Evolutionary conservation across 1,140 invertebrate species (phyloP).

Genomic region (Luehdorfia chinensis): DNA sequence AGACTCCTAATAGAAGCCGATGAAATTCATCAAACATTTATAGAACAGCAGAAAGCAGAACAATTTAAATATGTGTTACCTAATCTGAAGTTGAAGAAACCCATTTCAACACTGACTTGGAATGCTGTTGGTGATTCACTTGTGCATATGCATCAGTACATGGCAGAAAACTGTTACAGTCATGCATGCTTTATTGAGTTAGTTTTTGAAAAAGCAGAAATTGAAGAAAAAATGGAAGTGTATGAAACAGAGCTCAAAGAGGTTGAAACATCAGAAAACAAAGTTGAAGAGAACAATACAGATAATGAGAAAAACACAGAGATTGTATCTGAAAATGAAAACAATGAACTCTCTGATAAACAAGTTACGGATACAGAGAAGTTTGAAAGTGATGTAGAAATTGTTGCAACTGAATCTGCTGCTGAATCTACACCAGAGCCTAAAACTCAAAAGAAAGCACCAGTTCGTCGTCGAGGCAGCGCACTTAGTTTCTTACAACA

Average conservation of each 20-base stretch:
- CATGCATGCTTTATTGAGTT: slow-evolving; percentile 66
- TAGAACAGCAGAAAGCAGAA: slow-evolving; percentile 76
- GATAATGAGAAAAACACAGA: slow-evolving; percentile 47
- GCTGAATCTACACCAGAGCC: slow-evolving; percentile 33
- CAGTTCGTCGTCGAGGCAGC: slow-evolving; percentile 81
- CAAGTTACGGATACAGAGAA: slow-evolving; percentile 61
- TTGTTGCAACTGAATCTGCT: slow-evolving; percentile 25
- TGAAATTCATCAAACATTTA: slow-evolving; percentile 79
- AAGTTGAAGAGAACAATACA: slow-evolving; percentile 37
- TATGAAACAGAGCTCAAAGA: slow-evolving; percentile 32
- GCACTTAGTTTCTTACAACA: slow-evolving; percentile 82
- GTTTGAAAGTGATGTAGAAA: slow-evolving; percentile 59
- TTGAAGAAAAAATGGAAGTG: slow-evolving; percentile 36
- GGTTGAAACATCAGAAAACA: slow-evolving; percentile 35
- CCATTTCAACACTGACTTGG: slow-evolving; percentile 81
- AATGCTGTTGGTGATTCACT: slow-evolving; percentile 82
- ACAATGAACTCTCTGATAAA: slow-evolving; percentile 63
- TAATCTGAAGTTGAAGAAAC: slow-evolving; percentile 79
- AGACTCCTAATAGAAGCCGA: slow-evolving; percentile 81
- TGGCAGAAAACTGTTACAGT: slow-evolving; percentile 77
- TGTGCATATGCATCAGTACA: slow-evolving; percentile 82
- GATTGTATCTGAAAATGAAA: slow-evolving; percentile 60
- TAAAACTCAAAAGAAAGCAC: slow-evolving; percentile 77
- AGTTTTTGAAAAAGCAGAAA: slow-evolving; percentile 41
- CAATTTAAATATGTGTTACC: slow-evolving; percentile 77